phyloP scores from a whole-genome alignment of 2,797 vertebrate species.

The Trematomus bernacchii region DNA sequence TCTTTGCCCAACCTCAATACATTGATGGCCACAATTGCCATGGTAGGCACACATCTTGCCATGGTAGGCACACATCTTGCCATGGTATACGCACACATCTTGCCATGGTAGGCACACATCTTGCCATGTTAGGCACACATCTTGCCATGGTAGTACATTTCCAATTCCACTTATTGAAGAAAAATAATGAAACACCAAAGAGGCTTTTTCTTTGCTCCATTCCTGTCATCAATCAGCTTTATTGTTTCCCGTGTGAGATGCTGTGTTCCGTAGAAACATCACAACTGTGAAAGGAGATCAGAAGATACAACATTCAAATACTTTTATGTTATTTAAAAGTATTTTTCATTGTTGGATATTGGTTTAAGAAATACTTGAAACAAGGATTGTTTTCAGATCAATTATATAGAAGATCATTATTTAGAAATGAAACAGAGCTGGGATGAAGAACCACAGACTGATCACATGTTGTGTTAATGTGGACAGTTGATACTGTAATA shows the following conservation, averaged over 20 bases:
- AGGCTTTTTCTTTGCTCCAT: constrained; percentile 55
- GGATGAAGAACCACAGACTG: neutral
- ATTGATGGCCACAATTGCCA: constrained; percentile 78
- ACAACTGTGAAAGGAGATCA: constrained; percentile 17
- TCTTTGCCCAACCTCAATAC: constrained; percentile 77
- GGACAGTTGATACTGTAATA: neutral
- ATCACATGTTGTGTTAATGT: neutral
- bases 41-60: too few relatives aligned
- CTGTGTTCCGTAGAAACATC: constrained; percentile 33
- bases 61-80: too few relatives aligned
- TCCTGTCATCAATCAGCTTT: constrained; percentile 61
- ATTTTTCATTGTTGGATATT: neutral
- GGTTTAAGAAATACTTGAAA: neutral
- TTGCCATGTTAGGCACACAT: too few relatives aligned
- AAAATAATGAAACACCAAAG: constrained; percentile 67
- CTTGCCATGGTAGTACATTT: constrained; percentile 74
- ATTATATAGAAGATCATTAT: neutral
- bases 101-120: too few relatives aligned
- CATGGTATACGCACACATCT: too few relatives aligned
- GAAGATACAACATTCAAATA: neutral
- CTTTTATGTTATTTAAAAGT: neutral
- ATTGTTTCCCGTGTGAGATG: constrained; percentile 46
- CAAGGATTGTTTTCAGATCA: neutral
- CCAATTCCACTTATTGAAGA: constrained; percentile 73
- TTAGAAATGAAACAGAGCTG: constrained; percentile 7